A percentile compares a stretch with the other conserved stretches of the same genome.
Evolutionary conservation across 1,140 invertebrate genomes (phyloP).

Genomic region (Melanaphis sacchari): DNA sequence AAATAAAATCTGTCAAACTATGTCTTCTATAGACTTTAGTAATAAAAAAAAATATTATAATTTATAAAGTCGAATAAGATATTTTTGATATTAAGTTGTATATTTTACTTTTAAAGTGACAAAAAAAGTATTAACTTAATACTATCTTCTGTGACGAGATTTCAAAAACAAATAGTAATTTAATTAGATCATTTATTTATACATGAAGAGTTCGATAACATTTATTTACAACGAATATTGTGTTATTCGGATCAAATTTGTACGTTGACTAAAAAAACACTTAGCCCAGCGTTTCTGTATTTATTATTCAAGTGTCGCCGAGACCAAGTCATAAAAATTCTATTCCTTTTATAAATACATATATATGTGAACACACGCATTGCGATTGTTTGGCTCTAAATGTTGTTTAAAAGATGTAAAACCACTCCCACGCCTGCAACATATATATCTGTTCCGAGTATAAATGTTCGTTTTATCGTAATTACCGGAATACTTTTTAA

Average conservation of each 20-base stretch:
- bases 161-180: background rate
- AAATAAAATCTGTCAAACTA: too few relatives aligned
- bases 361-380: conserved; percentile 6
- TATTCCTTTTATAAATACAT: background rate
- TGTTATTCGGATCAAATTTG: conserved; percentile 17
- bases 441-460: background rate
- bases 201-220: background rate
- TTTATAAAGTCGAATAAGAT: background rate
- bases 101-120: background rate
- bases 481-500: conserved; percentile 43
- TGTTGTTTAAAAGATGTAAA: conserved; percentile 37
- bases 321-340: conserved; percentile 10
- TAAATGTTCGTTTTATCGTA: conserved; percentile 38
- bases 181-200: background rate
- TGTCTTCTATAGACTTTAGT: too few relatives aligned
- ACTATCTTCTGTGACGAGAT: background rate
- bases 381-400: conserved; percentile 41
- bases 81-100: background rate
- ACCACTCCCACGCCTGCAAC: conserved; percentile 21
- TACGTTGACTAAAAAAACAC: background rate
- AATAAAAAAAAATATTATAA: background rate
- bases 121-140: background rate
- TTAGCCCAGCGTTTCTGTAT: background rate
- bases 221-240: background rate
- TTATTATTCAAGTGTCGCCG: conserved; percentile 21